phyloP scores from a whole-genome alignment of 2,797 vertebrate species.

The Trematomus bernacchii region DNA sequence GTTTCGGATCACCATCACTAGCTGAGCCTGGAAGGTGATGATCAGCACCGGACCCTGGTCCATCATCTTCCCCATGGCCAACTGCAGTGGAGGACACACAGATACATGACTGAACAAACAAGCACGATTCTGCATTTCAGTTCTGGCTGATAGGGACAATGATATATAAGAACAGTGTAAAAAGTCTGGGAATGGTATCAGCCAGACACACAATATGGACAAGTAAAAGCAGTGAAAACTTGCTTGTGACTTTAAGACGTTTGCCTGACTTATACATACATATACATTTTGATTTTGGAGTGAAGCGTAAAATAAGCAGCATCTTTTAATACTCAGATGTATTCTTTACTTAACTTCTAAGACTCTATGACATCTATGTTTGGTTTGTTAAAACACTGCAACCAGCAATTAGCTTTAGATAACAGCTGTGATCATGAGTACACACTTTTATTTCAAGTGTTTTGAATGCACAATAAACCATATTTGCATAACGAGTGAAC shows the following conservation, averaged over 20 bases:
- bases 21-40: conserved; percentile 96
- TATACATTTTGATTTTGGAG: no score
- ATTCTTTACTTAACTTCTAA: no score
- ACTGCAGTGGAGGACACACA: conserved; percentile 72
- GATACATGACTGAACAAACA: neutral
- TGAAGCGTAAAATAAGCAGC: neutral
- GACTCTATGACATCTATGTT: no score
- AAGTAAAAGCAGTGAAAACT: neutral
- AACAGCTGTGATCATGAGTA: no score
- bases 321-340: neutral
- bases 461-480: no score
- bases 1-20: conserved; percentile 93
- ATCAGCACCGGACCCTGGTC: conserved; percentile 97
- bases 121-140: no score
- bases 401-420: neutral
- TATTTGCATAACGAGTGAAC: neutral
- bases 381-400: conserved; percentile 7
- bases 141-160: no score
- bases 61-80: conserved; percentile 99
- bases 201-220: neutral
- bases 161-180: no score
- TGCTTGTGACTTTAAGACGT: no score
- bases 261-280: neutral
- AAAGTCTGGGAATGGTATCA: neutral
- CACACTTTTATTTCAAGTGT: no score